Base-by-base conservation (phyloP, 2,113 vertebrate species). In the Muntiacus reevesi region DNA sequence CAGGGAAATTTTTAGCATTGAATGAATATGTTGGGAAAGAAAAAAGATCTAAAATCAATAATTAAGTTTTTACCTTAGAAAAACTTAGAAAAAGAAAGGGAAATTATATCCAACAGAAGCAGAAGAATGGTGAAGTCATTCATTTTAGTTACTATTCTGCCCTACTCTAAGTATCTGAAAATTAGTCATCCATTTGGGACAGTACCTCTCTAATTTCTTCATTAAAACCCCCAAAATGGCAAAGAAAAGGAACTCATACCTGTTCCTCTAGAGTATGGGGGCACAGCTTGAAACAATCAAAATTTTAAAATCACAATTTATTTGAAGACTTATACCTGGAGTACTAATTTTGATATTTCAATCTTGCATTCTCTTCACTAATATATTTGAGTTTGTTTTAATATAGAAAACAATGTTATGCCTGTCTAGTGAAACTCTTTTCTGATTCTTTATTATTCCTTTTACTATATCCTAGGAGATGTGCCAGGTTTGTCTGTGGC, bases 21-120 rank as follows among this genome's bases (percentile, higher is more conserved):
- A 83, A 45, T 64, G 28, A 50, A 28, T 13, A 55, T 33, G 60
- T 36, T 59, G 57, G 76, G 64, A 84, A 88, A 92, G 78, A 50
- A 89, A 60, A 89, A 92, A 57, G 10, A 83, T 33, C 71, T 27
- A 79, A 81, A 82, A 89, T 79, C 12, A 85, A 50, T 54, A 33
- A 78, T 81, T 45, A 40, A 74, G 13, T 50, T 54, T 86, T 87
- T 11, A 52, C 6, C n/a, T 91, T 74, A 82, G 47, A 60, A 88
- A 92, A 81, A 52, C 19, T 43, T 62, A 93, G 36, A 79, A 89
- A 95, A 57, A 57, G 8, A 36, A 74, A 57, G 40, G 16, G 59
- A 97, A 89, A 81, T 86, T 64, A 94, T 90, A 95, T 81, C 55
- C 85, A 71, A 95, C 93, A n/a, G 33, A 79, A 96, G 79, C 43